These are phyloP conservation scores for Taeniopygia guttata DNA, from an alignment of 2,797 vertebrate genomes.

Conservation along the genomic window DNA sequence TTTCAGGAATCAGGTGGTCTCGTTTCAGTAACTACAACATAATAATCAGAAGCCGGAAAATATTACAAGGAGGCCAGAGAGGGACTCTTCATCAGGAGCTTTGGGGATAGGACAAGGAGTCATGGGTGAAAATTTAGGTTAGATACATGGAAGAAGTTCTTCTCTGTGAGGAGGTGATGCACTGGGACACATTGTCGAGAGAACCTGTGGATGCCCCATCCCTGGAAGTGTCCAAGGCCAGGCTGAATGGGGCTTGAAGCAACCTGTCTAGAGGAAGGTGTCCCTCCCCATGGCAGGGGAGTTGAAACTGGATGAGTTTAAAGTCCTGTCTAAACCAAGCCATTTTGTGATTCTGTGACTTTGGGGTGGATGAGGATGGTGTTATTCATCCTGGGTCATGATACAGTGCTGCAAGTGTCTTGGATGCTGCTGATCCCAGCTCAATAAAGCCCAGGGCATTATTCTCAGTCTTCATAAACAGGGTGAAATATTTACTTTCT, in stretches of 20 bases:
- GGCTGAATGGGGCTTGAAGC: neutral
- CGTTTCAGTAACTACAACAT: slow-evolving; percentile 24
- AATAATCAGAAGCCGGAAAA: slow-evolving; percentile 57
- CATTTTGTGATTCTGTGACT: neutral
- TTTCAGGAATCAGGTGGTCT: slow-evolving; percentile 59
- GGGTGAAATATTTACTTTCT: slow-evolving; percentile 27
- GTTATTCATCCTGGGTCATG: slow-evolving; percentile 19
- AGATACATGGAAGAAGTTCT: neutral
- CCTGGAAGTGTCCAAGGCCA: neutral
- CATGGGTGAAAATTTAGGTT: neutral
- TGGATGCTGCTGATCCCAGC: neutral
- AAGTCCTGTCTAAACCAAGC: neutral
- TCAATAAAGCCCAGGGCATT: neutral
- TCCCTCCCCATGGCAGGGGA: neutral
- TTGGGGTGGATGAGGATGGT: neutral
- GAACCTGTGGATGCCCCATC: neutral
- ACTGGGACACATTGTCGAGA: neutral
- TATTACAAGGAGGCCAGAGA: neutral
- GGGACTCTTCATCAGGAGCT: neutral
- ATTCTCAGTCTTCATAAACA: slow-evolving; percentile 22
- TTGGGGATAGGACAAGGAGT: neutral
- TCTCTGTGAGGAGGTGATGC: neutral
- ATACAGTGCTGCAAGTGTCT: slow-evolving; percentile 10
- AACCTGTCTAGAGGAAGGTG: neutral
- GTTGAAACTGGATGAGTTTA: neutral